Evolutionary conservation across 2,797 vertebrate species (phyloP).

Genomic region (Atherinosoma microstoma): DNA sequence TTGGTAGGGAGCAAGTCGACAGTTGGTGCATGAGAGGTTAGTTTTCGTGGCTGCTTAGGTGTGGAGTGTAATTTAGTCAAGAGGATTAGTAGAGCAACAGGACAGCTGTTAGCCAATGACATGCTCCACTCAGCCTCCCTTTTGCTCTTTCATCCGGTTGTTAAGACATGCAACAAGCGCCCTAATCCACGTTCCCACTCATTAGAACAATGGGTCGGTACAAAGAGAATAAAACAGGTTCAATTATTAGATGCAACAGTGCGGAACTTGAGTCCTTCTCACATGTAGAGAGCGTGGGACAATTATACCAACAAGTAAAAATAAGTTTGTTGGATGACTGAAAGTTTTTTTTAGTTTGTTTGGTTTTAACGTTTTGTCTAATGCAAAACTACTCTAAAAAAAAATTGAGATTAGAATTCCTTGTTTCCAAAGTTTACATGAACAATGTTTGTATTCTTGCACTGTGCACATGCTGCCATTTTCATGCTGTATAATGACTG

Average conservation of each 20-base stretch:
- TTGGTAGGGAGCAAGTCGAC: slow-evolving; percentile 65
- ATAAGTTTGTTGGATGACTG: slow-evolving; percentile 9
- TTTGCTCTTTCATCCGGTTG: slow-evolving; percentile 81
- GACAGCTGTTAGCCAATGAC: slow-evolving; percentile 83
- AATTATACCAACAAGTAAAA: slow-evolving; percentile 23
- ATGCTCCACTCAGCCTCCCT: slow-evolving; percentile 70
- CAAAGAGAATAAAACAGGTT: slow-evolving; percentile 74
- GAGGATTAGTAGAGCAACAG: slow-evolving; percentile 82
- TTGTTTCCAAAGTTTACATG: not conserved
- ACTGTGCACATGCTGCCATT: slow-evolving; percentile 61
- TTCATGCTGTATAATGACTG: slow-evolving; percentile 52
- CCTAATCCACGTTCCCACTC: slow-evolving; percentile 82
- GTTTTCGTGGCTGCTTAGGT: slow-evolving; percentile 78
- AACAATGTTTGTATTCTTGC: slow-evolving; percentile 30
- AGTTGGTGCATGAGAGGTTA: slow-evolving; percentile 79
- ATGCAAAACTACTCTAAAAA: slow-evolving; percentile 11
- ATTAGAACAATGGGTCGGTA: slow-evolving; percentile 78
- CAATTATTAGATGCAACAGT: slow-evolving; percentile 74
- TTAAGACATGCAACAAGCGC: slow-evolving; percentile 79
- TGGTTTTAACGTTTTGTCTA: not conserved
- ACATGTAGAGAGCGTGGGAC: slow-evolving; percentile 40
- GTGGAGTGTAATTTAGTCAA: slow-evolving; percentile 85
- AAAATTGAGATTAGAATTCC: not conserved
- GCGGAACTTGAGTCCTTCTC: slow-evolving; percentile 70
- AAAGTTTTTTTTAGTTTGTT: not conserved